Percentiles rank a stretch among this genome's conserved stretches.
Conservation (phyloP, 2,888 invertebrate genomes). For the Mesopsocus fuscifrons region DNA sequence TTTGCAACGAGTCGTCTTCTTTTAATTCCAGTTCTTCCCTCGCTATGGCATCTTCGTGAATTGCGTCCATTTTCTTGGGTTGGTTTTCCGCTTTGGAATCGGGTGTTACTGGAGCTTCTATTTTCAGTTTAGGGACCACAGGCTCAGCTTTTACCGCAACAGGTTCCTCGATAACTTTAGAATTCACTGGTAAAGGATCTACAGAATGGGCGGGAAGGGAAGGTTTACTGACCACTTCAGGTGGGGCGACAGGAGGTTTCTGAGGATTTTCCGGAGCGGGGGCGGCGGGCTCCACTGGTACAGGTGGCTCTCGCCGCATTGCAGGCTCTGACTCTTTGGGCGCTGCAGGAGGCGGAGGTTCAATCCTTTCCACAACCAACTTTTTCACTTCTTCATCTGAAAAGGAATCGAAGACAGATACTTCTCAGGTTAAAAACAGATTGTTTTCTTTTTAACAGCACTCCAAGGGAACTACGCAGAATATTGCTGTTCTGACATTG, state of each 20-base stretch:
- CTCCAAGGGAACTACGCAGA: too few relatives aligned
- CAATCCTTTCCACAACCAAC: too few relatives aligned
- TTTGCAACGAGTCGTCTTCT: conserved; percentile 18
- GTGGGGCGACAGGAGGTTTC: conserved; percentile 11
- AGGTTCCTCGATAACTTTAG: too few relatives aligned
- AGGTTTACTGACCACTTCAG: conserved; percentile 13
- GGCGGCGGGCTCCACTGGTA: conserved; percentile 23
- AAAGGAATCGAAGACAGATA: too few relatives aligned
- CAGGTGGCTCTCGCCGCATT: conserved; percentile 23
- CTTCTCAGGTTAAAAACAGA: too few relatives aligned
- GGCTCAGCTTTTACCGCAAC: too few relatives aligned
- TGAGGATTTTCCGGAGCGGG: conserved; percentile 4
- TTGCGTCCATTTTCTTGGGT: conserved; percentile 18
- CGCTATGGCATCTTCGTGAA: conserved; percentile 25
- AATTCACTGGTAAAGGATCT: too few relatives aligned
- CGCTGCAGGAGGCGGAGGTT: background rate
- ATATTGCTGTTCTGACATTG: too few relatives aligned
- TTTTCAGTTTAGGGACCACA: too few relatives aligned
- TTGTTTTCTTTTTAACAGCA: too few relatives aligned
- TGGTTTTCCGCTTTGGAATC: conserved; percentile 8
- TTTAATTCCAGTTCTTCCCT: conserved; percentile 23
- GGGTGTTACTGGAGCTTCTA: conserved; percentile 9
- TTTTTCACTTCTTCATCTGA: too few relatives aligned
- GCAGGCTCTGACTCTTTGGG: background rate
- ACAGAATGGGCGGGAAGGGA: background rate